Evolutionary conservation across 2,797 vertebrate species (phyloP).

Genomic region (Silurus lanzhouensis): DNA sequence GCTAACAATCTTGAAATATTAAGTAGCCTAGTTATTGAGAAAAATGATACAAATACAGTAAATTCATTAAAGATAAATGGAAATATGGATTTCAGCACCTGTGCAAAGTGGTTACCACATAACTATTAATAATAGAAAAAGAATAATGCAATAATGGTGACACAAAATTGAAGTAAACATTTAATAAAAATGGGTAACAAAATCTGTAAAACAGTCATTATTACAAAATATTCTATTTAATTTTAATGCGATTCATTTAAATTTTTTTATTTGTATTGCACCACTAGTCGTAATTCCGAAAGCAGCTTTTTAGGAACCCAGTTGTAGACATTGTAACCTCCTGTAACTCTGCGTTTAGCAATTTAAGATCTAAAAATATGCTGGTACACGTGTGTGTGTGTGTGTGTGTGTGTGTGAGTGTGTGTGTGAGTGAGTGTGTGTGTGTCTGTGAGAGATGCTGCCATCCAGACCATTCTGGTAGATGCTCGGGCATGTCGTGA

Average conservation of each 20-base stretch:
- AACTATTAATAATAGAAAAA: background rate
- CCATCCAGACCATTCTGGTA: slow-evolving; percentile 2
- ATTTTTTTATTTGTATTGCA: background rate
- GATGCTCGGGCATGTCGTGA: slow-evolving; percentile 25
- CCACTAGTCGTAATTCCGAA: background rate
- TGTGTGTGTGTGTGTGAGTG: background rate
- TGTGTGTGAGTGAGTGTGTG: background rate
- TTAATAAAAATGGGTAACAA: background rate
- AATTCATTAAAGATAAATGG: background rate
- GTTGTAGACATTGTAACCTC: background rate
- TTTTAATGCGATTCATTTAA: background rate
- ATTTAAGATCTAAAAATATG: slow-evolving; percentile 1
- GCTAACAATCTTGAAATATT: background rate
- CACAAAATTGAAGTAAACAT: background rate
- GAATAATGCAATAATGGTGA: background rate
- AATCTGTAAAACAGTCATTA: background rate
- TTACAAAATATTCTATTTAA: background rate
- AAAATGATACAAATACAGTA: background rate
- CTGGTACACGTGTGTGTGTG: background rate
- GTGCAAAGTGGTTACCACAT: background rate
- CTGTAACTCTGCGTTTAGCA: background rate
- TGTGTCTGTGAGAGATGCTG: background rate
- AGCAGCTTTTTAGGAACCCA: background rate
- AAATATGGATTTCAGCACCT: background rate
- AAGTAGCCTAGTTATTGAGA: background rate